A percentile compares a stretch with the other conserved stretches of the same genome.
Conservation (phyloP, 2,113 vertebrate genomes). For the Nansenia antarctica region DNA sequence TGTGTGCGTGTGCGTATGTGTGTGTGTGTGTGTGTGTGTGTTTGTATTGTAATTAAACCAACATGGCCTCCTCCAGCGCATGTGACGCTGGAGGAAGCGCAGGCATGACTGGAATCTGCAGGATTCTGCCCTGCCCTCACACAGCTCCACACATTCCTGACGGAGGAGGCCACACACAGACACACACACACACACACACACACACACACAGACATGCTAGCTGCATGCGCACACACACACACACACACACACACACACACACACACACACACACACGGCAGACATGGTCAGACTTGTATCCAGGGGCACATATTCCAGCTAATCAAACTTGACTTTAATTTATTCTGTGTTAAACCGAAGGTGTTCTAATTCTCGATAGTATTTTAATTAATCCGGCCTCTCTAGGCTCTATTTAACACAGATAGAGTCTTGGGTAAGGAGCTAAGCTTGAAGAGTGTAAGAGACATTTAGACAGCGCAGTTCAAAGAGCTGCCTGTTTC, state of each 20-base stretch:
- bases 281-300: not conserved
- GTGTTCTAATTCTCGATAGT: conserved; percentile 15
- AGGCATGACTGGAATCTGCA: conserved; percentile 71
- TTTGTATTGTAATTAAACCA: not conserved
- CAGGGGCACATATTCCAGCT: conserved; percentile 18
- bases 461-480: not conserved
- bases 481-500: not conserved
- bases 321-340: conserved; percentile 30
- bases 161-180: conserved; percentile 43
- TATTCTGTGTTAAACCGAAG: conserved; percentile 29
- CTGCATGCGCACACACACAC: not conserved
- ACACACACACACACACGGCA: not conserved
- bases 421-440: conserved; percentile 25
- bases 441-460: conserved; percentile 16
- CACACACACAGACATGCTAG: too few relatives aligned
- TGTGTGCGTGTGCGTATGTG: conserved; percentile 9
- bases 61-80: conserved; percentile 10
- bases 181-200: not conserved
- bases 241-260: not conserved
- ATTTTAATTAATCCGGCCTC: conserved; percentile 50
- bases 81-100: conserved; percentile 60
- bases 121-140: not conserved
- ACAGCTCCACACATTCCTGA: conserved; percentile 34
- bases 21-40: conserved; percentile 16
- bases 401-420: conserved; percentile 21